phyloP scores from a whole-genome alignment of 2,888 invertebrate species.

The Cheilosia variabilis region DNA sequence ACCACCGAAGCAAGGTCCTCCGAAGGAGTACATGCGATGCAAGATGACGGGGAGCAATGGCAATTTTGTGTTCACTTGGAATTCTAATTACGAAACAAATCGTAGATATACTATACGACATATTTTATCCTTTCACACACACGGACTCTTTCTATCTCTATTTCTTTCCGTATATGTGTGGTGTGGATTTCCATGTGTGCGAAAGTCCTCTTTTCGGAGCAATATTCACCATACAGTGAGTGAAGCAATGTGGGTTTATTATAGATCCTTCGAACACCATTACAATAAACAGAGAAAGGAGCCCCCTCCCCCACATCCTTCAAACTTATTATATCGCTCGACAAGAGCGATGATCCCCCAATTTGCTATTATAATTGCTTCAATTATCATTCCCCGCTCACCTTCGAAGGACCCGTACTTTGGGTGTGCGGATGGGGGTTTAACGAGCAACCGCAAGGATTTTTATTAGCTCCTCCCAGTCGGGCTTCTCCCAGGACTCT shows the following conservation, averaged over 20 bases:
- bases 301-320: slow-evolving; percentile 45
- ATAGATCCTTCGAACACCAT: slow-evolving; percentile 63
- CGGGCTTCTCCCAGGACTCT: slow-evolving; percentile 12
- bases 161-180: not conserved
- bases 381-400: slow-evolving; percentile 82
- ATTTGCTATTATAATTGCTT: slow-evolving; percentile 84
- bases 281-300: slow-evolving; percentile 43
- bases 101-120: slow-evolving; percentile 63
- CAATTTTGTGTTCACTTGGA: slow-evolving; percentile 82
- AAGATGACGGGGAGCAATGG: slow-evolving; percentile 42
- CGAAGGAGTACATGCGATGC: slow-evolving; percentile 53
- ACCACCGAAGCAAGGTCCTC: not conserved
- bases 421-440: not conserved
- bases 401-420: slow-evolving; percentile 27
- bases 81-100: slow-evolving; percentile 83
- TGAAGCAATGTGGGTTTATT: slow-evolving; percentile 30
- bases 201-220: not conserved
- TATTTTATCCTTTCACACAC: slow-evolving; percentile 74
- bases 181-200: slow-evolving; percentile 20
- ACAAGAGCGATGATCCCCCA: slow-evolving; percentile 83
- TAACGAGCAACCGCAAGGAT: slow-evolving; percentile 63
- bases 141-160: slow-evolving; percentile 13
- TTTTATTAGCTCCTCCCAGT: slow-evolving; percentile 68
- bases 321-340: slow-evolving; percentile 75
- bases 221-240: slow-evolving; percentile 23